phyloP scores from a whole-genome alignment of 1,140 invertebrate species.

The Fopius arisanus region DNA sequence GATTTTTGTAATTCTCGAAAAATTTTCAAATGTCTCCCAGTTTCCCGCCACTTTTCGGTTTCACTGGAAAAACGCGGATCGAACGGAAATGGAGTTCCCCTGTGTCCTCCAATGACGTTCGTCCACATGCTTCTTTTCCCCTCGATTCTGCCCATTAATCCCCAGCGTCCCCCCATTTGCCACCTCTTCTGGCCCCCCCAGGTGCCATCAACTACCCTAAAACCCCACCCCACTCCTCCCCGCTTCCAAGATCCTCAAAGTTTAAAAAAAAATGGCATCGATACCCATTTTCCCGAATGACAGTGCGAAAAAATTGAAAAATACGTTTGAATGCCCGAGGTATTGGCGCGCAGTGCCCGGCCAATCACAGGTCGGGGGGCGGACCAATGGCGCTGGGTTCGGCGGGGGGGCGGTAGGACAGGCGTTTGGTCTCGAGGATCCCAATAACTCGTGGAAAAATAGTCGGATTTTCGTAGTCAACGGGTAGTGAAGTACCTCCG shows the following conservation, averaged over 20 bases:
- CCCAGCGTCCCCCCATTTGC: not conserved
- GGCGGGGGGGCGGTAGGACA: not conserved
- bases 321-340: not conserved
- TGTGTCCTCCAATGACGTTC: slow-evolving; percentile 53
- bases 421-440: not conserved
- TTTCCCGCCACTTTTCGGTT: too few species aligned
- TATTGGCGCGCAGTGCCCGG: not conserved
- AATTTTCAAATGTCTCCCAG: too few species aligned
- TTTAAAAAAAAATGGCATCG: not conserved
- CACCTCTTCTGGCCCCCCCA: not conserved
- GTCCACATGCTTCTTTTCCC: slow-evolving; percentile 58
- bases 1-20: too few species aligned
- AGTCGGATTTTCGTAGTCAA: slow-evolving; percentile 6
- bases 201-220: not conserved
- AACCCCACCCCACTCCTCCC: not conserved
- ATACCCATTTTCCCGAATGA: not conserved
- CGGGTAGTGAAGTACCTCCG: not conserved
- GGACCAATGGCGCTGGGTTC: not conserved
- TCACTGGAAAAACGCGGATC: slow-evolving; percentile 18
- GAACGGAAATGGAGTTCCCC: slow-evolving; percentile 16
- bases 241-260: not conserved
- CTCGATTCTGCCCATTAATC: not conserved
- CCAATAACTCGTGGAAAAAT: slow-evolving; percentile 7
- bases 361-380: too few species aligned
- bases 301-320: not conserved